phyloP scores from a whole-genome alignment of 2,888 invertebrate genomes.

The Heliconius hortense region DNA sequence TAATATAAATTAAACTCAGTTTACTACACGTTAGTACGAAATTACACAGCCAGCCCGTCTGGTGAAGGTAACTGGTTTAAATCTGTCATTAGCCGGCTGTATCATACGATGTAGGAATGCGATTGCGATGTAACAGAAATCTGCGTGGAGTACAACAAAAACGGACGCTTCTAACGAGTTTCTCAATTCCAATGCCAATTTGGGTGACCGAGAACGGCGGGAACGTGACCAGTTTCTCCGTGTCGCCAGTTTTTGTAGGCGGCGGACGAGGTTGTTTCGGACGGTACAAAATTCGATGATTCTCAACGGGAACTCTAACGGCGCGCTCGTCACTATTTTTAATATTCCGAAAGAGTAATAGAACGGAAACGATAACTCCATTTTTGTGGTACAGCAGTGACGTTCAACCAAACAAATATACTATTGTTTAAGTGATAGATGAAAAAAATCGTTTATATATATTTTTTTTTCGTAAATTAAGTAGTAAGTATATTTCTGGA shows the following conservation, averaged over 20 bases:
- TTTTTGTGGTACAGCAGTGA: conserved; percentile 47
- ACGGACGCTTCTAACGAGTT: conserved; percentile 68
- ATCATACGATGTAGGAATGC: conserved; percentile 49
- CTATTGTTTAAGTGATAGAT: conserved; percentile 43
- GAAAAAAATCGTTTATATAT: conserved; percentile 1
- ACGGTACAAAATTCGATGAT: conserved; percentile 38
- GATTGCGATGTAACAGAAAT: conserved; percentile 62
- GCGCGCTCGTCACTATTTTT: conserved; percentile 50
- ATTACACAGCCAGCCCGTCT: conserved; percentile 52
- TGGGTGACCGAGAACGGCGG: conserved; percentile 54
- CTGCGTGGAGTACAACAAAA: conserved; percentile 59
- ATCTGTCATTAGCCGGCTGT: conserved; percentile 50
- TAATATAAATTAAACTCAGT: not conserved
- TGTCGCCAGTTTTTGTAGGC: conserved; percentile 39
- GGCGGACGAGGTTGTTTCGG: conserved; percentile 30
- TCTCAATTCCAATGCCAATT: conserved; percentile 70
- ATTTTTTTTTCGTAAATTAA: not conserved
- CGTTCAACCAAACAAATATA: conserved; percentile 37
- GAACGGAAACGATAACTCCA: conserved; percentile 66
- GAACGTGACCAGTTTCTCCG: conserved; percentile 53
- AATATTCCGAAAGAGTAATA: conserved; percentile 57
- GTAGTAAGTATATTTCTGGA: not conserved
- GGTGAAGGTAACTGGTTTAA: conserved; percentile 47
- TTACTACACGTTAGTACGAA: conserved; percentile 15
- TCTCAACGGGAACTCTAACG: conserved; percentile 64